Evolutionary conservation across 2,113 vertebrate species (phyloP).

Genomic region (Mesocricetus auratus): DNA sequence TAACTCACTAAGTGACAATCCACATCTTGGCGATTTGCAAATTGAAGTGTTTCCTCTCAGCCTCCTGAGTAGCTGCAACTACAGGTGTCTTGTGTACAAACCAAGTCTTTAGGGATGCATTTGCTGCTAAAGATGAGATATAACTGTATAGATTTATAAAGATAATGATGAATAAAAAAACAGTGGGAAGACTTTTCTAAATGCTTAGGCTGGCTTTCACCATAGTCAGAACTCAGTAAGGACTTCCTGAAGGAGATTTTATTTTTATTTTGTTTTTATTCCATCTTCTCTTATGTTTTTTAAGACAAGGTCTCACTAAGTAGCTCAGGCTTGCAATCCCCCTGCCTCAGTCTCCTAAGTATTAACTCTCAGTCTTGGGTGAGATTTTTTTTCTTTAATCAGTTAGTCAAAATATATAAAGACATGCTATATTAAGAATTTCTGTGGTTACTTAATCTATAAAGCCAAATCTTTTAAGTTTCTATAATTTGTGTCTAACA

Average conservation of each 20-base stretch:
- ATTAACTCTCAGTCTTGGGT: background rate
- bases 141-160: background rate
- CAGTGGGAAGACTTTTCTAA: background rate
- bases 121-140: background rate
- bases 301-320: background rate
- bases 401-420: constrained; percentile 7
- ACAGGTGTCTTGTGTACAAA: background rate
- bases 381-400: background rate
- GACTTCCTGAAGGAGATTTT: background rate
- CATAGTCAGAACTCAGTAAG: background rate
- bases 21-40: background rate
- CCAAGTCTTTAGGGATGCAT: background rate
- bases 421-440: background rate
- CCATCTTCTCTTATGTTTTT: background rate
- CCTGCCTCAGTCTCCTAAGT: background rate
- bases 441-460: constrained; percentile 21
- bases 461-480: background rate
- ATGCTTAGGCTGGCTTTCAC: background rate
- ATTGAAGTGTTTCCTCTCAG: background rate
- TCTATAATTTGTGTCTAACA: background rate
- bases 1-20: background rate
- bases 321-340: background rate
- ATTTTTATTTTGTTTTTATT: background rate
- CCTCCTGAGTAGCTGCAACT: background rate
- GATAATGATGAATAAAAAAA: background rate